Evolutionary conservation across 2,888 invertebrate species (phyloP), one percentile per base, ranked within the genome.

Genomic region (Oligia latruncula): DNA sequence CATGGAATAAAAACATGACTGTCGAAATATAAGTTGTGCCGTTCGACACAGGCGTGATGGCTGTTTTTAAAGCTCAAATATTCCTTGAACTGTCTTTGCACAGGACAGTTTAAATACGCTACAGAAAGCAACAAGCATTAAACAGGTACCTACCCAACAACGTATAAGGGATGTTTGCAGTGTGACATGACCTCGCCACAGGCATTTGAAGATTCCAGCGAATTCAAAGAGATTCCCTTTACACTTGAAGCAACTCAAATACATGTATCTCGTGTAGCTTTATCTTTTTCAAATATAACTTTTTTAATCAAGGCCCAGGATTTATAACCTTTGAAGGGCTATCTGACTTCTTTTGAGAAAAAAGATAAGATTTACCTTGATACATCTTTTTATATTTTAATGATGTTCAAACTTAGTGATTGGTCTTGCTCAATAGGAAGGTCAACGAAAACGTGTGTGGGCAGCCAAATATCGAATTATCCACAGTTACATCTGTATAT

Each of bases 211-310:
- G 35, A 49, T 58, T 49, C 23, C 64, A 55, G 49, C 35, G 62
- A 55, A 76, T 64, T 76, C 62, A 62, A 58, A 81, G 40, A 46
- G 55, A 60, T 35, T 64, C 60, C 5, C 52, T 71, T 66, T 70
- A n/a, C 43, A 72, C 67, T 80, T 52, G 46, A 77, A 23, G n/a
- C 43, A 55, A 79, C 70, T 11, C 58, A 58, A 79, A 71, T 65
- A 71, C 17, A 52, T 20, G 71, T 67, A 72, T 72, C 11, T 35
- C n/a, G 15, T 2, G 29, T 1, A 17, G 11, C 35, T 43, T 58
- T 52, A 52, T 17, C 3, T 67, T 40, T 35, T 77, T 29, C 4
- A 23, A 1, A 13, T 8, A 13, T 43, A 17, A 3, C 9, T 65
- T 40, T 49, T 70, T 17, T 20, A 29, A 11, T 23, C 17, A 5